These are phyloP conservation scores for Ennomos quercinarius DNA, from an alignment of 2,888 invertebrate genomes.

Conservation along the genomic window DNA sequence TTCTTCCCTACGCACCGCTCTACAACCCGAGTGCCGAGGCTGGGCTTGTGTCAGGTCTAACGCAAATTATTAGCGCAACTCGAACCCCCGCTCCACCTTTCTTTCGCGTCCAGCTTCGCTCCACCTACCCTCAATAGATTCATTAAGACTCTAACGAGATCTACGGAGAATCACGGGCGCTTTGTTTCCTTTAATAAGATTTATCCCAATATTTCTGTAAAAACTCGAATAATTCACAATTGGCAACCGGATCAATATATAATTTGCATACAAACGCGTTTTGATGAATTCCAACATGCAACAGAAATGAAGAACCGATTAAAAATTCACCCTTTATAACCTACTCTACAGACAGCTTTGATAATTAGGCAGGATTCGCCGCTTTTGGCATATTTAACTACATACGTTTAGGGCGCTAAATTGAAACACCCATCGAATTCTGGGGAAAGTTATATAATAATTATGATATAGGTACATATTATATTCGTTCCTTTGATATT, in stretches of 20 bases:
- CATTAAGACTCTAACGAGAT: conserved; percentile 84
- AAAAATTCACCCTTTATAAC: conserved; percentile 61
- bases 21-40: conserved; percentile 25
- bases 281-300: conserved; percentile 47
- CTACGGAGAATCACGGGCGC: conserved; percentile 78
- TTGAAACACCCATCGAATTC: conserved; percentile 32
- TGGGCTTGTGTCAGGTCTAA: conserved; percentile 55
- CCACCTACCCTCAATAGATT: conserved; percentile 82
- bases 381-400: conserved; percentile 41
- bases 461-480: neutral
- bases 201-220: conserved; percentile 59
- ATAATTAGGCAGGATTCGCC: conserved; percentile 56
- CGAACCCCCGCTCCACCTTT: conserved; percentile 63
- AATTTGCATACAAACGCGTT: conserved; percentile 52
- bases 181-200: conserved; percentile 81
- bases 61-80: conserved; percentile 78
- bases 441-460: conserved; percentile 22
- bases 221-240: conserved; percentile 40
- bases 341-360: conserved; percentile 56
- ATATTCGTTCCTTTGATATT: conserved; percentile 29
- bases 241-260: conserved; percentile 49
- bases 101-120: conserved; percentile 71
- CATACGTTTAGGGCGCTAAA: conserved; percentile 29
- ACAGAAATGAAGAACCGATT: conserved; percentile 53
- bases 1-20: conserved; percentile 19